phyloP scores from a whole-genome alignment of 2,797 vertebrate genomes.

The Enteromius thamalakanensis region DNA sequence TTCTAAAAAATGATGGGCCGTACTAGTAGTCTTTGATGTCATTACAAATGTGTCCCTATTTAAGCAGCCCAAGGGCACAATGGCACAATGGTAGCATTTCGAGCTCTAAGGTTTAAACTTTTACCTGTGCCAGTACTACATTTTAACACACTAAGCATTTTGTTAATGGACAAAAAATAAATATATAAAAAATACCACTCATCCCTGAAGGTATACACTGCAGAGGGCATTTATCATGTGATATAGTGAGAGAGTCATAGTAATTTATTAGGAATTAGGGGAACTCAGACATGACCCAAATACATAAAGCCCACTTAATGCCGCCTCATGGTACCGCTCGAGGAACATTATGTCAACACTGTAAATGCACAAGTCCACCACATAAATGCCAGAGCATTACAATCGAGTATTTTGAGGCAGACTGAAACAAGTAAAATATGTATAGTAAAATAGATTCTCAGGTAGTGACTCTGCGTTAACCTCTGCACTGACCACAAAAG shows the following conservation, averaged over 20 bases:
- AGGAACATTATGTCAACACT: conserved; percentile 46
- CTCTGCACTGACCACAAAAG: conserved; percentile 9
- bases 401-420: background rate
- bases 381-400: conserved; percentile 36
- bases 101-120: background rate
- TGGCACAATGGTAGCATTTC: background rate
- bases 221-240: conserved; percentile 47
- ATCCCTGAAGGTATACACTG: conserved; percentile 31
- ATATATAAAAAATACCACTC: background rate
- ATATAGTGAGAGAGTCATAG: conserved; percentile 46
- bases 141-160: conserved; percentile 19
- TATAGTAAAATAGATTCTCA: background rate
- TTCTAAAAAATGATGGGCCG: background rate
- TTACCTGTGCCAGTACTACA: background rate
- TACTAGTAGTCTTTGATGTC: background rate
- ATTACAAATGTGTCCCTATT: background rate
- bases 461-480: background rate
- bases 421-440: conserved; percentile 8
- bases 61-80: background rate
- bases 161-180: conserved; percentile 16
- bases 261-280: conserved; percentile 57
- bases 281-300: conserved; percentile 58
- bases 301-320: conserved; percentile 57
- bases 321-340: conserved; percentile 30
- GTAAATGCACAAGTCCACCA: conserved; percentile 31